Percentiles rank a stretch among this genome's conserved stretches.
Evolutionary conservation across 2,888 invertebrate genomes (phyloP).

Genomic region (Heteropelma amictum): DNA sequence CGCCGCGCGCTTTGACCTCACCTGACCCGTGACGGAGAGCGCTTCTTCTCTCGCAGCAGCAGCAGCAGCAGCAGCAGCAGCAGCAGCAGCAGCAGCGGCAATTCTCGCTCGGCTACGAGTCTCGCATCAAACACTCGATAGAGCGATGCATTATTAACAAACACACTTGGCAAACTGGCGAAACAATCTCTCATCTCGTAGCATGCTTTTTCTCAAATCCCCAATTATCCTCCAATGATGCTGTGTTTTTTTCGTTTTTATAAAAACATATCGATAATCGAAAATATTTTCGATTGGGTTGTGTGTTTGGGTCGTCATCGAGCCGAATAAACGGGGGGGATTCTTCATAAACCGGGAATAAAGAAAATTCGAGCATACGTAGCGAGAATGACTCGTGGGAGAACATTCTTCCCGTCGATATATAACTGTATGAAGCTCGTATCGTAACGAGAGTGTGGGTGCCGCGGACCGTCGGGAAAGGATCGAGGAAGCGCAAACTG

Average conservation of each 20-base stretch:
- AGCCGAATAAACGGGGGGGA: too few species aligned
- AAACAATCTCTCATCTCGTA: background rate
- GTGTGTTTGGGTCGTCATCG: too few species aligned
- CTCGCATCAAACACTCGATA: conserved; percentile 30
- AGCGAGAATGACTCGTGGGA: background rate
- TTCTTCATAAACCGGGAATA: too few species aligned
- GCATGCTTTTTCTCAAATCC: too few species aligned
- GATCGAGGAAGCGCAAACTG: background rate
- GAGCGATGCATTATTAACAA: background rate
- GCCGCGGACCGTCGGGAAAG: conserved; percentile 8
- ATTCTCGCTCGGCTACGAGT: too few species aligned
- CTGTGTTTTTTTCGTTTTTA: too few species aligned
- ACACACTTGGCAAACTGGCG: conserved; percentile 5
- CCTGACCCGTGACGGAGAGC: conserved; percentile 63
- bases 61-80: too few species aligned
- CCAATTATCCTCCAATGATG: too few species aligned
- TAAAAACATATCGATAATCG: too few species aligned
- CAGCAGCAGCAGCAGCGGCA: too few species aligned
- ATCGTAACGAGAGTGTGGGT: conserved; percentile 20
- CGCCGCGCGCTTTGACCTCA: conserved; percentile 65
- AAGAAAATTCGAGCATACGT: background rate
- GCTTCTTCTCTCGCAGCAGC: conserved; percentile 52
- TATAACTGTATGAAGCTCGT: background rate
- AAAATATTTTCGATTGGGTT: too few species aligned
- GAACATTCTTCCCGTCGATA: too few species aligned